Evolutionary conservation across 1,140 invertebrate species (phyloP), one percentile per base, ranked within the genome.

Genomic region (Delia radicum): DNA sequence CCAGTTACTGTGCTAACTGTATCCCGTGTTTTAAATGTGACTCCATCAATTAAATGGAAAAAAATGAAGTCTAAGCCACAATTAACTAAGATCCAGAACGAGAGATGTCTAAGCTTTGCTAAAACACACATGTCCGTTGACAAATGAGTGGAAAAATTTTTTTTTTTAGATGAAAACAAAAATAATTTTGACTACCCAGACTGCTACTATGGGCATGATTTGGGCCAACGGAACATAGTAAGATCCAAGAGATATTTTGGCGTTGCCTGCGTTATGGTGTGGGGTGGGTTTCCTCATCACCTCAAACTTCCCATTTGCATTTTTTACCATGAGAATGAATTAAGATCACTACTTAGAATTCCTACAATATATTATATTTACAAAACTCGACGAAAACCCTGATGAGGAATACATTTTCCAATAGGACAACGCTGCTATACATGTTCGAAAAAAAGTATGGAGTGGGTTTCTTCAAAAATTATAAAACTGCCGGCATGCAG

Each of bases 171-270:
- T 79, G 31, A 78, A 78, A 79, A 78, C 48, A 48, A 61, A 48
- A 7, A n/a, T n/a, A n/a, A n/a, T n/a, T n/a, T n/a, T n/a, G n/a
- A n/a, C n/a, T n/a, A n/a, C n/a, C n/a, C n/a, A n/a, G n/a, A n/a
- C n/a, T n/a, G n/a, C n/a, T 77, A 76, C 69, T 79, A 80, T 74
- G 76, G 69, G 55, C 76, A 75, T 67, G 79, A 77, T 77, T 76
- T 79, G 62, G 71, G 74, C 21, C 26, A 67, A 55, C 46, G 37
- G 15, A 48, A 46, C 27, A 15, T 27, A 18, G 61, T 63, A 74
- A 63, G 61, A 29, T 74, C 73, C 10, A 77, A 74, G 21, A 71
- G 76, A 48, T 75, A 77, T 62, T 75, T 74, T 55, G 73, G 61
- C 61, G 73, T 62, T n/a, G 73, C 73, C 55, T n/a, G n/a, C n/a